phyloP scores from a whole-genome alignment of 1,140 invertebrate genomes.

The Temnothorax curvispinosus region DNA sequence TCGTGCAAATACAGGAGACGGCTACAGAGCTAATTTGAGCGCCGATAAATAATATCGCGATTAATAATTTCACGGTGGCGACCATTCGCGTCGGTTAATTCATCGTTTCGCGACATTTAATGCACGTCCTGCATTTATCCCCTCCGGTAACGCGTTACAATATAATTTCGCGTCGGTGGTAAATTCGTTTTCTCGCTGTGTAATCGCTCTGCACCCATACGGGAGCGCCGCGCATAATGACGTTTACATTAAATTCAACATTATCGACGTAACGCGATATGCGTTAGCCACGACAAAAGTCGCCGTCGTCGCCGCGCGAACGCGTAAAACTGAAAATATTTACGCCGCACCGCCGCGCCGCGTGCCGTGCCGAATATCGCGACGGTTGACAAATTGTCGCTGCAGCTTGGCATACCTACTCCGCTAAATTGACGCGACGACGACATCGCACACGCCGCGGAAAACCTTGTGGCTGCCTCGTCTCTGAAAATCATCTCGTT shows the following conservation, averaged over 20 bases:
- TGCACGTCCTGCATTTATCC: slow-evolving; percentile 14
- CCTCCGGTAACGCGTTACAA: slow-evolving; percentile 20
- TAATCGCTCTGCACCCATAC: slow-evolving; percentile 10
- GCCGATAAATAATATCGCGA: slow-evolving; percentile 52
- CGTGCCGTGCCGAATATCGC: background rate
- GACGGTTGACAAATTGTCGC: background rate
- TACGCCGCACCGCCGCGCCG: no score
- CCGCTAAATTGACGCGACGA: slow-evolving; percentile 7
- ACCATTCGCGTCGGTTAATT: slow-evolving; percentile 39
- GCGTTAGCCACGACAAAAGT: background rate
- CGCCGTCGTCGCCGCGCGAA: background rate
- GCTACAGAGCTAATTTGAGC: background rate
- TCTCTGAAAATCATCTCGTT: slow-evolving; percentile 45
- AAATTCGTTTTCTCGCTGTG: slow-evolving; percentile 38
- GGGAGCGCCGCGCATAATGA: background rate
- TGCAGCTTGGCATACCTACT: background rate
- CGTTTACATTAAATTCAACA: slow-evolving; percentile 42
- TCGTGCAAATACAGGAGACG: slow-evolving; percentile 28
- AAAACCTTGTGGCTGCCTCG: slow-evolving; percentile 18
- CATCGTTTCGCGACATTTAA: slow-evolving; percentile 41
- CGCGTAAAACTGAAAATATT: background rate
- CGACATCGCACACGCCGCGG: background rate
- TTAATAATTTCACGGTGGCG: slow-evolving; percentile 48
- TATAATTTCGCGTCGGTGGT: slow-evolving; percentile 28
- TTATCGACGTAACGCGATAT: slow-evolving; percentile 31